Evolutionary conservation across 2,888 invertebrate genomes (phyloP), one percentile per base, ranked within the genome.

Genomic region (Polyommatus icarus): DNA sequence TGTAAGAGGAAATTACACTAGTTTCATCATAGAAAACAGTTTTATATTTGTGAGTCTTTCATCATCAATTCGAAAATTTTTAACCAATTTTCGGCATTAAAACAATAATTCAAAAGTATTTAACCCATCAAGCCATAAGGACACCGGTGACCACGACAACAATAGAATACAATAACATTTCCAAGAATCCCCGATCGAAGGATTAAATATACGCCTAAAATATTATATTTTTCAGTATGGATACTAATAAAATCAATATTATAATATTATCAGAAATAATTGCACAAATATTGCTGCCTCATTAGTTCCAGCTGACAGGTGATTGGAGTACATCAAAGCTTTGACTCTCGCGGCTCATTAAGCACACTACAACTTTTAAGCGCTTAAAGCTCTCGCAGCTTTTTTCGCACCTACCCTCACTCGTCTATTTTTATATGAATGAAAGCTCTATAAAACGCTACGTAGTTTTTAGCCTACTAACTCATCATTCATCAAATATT

Each of bases 291-390:
- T 67, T 12, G 15, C 67, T 29, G 67, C 72, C n/a, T 72, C 72
- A 40, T 72, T 72, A 72, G 72, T 72, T n/a, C n/a, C 40, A 72
- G 36, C 36, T 71, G 71, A 67, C 29, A 67, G 67, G 72, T 40
- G 40, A 72, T 40, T 40, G n/a, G 72, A 72, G 36, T 40, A 40
- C 72, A 72, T 72, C 72, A 72, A 72, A 72, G 72, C 72, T 72
- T 72, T 72, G 40, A 72, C 40, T 40, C n/a, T 72, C 20, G 40
- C n/a, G 40, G 36, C 40, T 72, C 67, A 67, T 67, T 67, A 67
- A 32, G 67, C 67, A 67, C 67, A 67, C 72, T 72, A 40, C 72
- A 40, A 72, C 40, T 20, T n/a, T 71, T 1, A 71, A 67, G 67
- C 18, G 36, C 20, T 72, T 40, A 72, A 40, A 72, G 36, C 72